Evolutionary conservation across 1,140 invertebrate genomes (phyloP).

Genomic region (Bombus waltoni): DNA sequence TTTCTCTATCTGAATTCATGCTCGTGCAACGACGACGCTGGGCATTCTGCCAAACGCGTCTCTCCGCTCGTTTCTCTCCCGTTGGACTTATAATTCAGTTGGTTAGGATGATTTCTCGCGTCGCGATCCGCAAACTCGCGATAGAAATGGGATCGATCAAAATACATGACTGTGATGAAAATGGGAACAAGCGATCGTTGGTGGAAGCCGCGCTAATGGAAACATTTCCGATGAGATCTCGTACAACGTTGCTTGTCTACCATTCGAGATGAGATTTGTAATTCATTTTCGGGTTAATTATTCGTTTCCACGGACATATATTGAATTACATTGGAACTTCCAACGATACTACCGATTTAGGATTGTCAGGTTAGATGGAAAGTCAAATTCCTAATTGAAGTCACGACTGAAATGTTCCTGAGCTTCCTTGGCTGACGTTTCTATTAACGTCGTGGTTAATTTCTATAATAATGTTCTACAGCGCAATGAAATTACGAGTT

Average conservation of each 20-base stretch:
- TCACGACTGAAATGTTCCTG: background rate
- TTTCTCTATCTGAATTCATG: background rate
- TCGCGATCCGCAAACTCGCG: background rate
- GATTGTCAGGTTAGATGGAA: background rate
- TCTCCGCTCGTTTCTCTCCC: constrained; percentile 3
- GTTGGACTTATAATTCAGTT: constrained; percentile 63
- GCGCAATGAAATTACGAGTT: too few relatives aligned
- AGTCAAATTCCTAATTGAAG: background rate
- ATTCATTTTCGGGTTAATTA: constrained; percentile 66
- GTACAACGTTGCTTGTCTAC: background rate
- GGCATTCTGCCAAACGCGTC: constrained; percentile 57
- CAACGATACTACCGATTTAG: background rate
- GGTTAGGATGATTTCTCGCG: constrained; percentile 53
- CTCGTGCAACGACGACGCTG: constrained; percentile 16
- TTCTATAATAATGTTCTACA: background rate
- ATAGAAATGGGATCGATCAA: constrained; percentile 19
- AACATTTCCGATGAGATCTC: constrained; percentile 43
- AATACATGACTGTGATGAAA: constrained; percentile 36
- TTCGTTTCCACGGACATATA: constrained; percentile 30
- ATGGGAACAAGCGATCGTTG: constrained; percentile 6
- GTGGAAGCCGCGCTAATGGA: constrained; percentile 33
- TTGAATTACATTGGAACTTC: constrained; percentile 4
- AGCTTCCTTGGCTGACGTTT: background rate
- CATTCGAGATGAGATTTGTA: constrained; percentile 57
- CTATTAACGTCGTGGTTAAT: background rate